phyloP scores from a whole-genome alignment of 1,140 invertebrate species.

The Caerostris darwini region DNA sequence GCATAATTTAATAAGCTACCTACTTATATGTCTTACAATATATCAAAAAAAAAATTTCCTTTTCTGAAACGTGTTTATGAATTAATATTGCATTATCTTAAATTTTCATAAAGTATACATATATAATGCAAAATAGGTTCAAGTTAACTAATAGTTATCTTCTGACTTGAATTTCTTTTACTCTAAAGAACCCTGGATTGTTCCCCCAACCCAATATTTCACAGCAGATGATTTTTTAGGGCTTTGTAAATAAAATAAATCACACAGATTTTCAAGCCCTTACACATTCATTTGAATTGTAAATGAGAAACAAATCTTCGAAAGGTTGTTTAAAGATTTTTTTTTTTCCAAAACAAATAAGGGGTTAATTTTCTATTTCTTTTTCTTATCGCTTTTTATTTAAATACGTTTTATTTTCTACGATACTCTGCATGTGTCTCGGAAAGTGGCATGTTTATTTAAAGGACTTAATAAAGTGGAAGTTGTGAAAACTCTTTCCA shows the following conservation, averaged over 20 bases:
- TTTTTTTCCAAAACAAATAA: not conserved
- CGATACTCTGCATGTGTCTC: not conserved
- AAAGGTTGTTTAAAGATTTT: not conserved
- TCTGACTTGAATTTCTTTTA: not conserved
- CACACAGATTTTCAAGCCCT: not conserved
- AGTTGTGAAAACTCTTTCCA: not conserved
- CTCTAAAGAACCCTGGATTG: not conserved
- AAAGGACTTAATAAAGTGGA: not conserved
- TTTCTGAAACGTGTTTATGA: not conserved
- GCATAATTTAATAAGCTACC: too few relatives aligned
- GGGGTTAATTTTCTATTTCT: conserved; percentile 4
- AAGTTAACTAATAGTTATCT: too few relatives aligned
- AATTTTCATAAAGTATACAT: too few relatives aligned
- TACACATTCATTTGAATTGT: not conserved
- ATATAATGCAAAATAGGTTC: too few relatives aligned
- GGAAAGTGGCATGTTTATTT: not conserved
- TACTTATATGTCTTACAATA: not conserved
- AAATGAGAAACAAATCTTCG: conserved; percentile 15
- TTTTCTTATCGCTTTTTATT: not conserved
- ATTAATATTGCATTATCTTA: not conserved
- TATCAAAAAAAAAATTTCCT: not conserved
- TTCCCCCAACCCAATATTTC: not conserved
- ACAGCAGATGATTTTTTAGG: conserved; percentile 7
- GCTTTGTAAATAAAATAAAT: conserved; percentile 18
- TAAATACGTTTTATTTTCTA: not conserved